Evolutionary conservation across 2,113 vertebrate species (phyloP), one percentile per base, ranked within the genome.

Genomic region (Dolichotis patagonum): DNA sequence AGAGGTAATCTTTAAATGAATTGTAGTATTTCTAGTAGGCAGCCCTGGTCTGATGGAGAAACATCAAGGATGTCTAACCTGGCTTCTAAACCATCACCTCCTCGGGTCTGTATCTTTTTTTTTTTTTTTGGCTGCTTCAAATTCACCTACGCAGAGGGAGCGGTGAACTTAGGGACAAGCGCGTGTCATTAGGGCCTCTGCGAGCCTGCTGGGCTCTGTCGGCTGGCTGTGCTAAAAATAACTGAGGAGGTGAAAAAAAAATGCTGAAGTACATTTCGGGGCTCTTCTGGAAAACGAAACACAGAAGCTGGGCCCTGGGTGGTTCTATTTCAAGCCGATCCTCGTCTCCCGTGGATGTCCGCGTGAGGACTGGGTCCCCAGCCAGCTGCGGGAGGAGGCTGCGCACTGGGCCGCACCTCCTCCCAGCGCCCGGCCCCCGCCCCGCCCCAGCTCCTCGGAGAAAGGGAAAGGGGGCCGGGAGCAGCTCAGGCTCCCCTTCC

Each of bases 191-290:
- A 88, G 62, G 46, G 38, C 90, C 75, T 88, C 63, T 6, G 5
- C 0, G 2, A 77, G 84, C 87, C 75, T 88, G 91, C 90, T 84
- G 96, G 86, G 80, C 93, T 90, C 78, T 69, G 67, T 56, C 60
- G 94, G 90, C 90, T 90, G 93, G 20, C 28, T 41, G 71, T 58
- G 88, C 96, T 97, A 98, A 97, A 97, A 98, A 96, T 97, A 97
- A 90, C 81, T 35, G 16, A 54, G 90, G 92, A 96, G 82, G 87
- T 90, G 32, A 88, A 94, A 89, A 93, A 92, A 95, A 93, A 90
- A n/a, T 5, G 90, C 87, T 82, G 94, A 77, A 96, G 92, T 94
- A 78, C 90, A 95, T 93, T 96, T 96, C 96, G 92, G 95, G 96
- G 97, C 85, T 96, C 81, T 96, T 94, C 58, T 78, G 95, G 90